These are phyloP conservation scores for Brachionus koreanus DNA, from an alignment of 1,140 invertebrate species.

Conservation along the genomic window DNA sequence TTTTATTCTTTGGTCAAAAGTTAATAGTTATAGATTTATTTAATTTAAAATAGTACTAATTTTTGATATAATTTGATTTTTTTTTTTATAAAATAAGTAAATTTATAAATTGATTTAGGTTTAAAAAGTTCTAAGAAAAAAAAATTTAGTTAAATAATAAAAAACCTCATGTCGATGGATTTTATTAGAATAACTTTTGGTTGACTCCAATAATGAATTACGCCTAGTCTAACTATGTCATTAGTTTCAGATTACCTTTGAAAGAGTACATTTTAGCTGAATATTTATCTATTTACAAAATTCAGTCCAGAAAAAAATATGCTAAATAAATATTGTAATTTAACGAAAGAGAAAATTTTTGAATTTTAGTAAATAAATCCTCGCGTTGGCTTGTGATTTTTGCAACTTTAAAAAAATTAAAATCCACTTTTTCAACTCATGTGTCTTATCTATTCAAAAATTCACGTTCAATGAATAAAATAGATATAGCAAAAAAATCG, in stretches of 20 bases:
- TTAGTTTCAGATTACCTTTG: conserved; percentile 11
- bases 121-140: no score
- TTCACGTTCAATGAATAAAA: conserved; percentile 32
- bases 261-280: background rate
- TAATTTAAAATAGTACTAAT: no score
- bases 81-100: no score
- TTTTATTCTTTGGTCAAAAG: no score
- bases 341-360: background rate
- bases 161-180: no score
- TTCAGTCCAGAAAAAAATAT: background rate
- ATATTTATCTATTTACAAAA: conserved; percentile 31
- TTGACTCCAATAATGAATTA: background rate
- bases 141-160: no score
- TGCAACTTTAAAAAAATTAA: conserved; percentile 15
- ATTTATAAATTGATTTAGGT: no score
- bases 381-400: conserved; percentile 17
- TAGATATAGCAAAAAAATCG: background rate
- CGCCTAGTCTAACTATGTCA: conserved; percentile 17
- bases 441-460: conserved; percentile 8
- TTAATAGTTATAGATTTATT: no score
- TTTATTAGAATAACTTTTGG: background rate
- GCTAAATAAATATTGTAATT: conserved; percentile 37
- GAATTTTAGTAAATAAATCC: background rate
- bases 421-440: background rate
- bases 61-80: no score